These are phyloP conservation scores for Gallinago paraguaiae DNA, from an alignment of 2,113 vertebrate species.

Conservation along the genomic window DNA sequence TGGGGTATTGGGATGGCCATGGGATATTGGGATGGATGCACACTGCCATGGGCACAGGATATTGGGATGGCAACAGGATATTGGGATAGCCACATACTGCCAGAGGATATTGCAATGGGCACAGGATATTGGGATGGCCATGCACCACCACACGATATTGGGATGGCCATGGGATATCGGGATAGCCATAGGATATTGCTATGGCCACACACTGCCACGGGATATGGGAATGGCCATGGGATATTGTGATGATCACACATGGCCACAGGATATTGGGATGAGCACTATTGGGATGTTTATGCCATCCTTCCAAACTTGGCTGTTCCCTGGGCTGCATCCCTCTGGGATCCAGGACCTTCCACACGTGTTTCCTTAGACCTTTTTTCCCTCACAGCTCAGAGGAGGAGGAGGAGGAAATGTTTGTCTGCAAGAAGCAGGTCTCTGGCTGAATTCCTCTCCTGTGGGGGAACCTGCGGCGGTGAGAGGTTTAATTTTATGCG, in stretches of 20 bases:
- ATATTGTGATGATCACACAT: too few species aligned
- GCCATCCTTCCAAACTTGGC: background rate
- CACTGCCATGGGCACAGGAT: background rate
- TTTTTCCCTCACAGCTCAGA: background rate
- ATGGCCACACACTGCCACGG: too few species aligned
- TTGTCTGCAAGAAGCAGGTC: background rate
- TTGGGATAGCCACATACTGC: background rate
- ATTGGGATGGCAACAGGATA: background rate
- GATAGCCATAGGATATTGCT: too few species aligned
- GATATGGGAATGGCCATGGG: too few species aligned
- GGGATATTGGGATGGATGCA: too few species aligned
- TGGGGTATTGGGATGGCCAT: too few species aligned
- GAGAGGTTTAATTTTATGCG: background rate
- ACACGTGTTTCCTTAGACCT: fast-evolving
- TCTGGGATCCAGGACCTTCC: fast-evolving
- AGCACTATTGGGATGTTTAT: background rate
- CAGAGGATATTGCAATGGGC: too few species aligned
- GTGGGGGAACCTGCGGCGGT: background rate
- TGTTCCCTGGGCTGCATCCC: background rate
- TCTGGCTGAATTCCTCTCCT: background rate
- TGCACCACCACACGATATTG: background rate
- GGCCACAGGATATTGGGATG: too few species aligned
- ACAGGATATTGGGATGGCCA: too few species aligned
- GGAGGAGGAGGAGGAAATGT: background rate
- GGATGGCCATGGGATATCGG: too few species aligned